Evolutionary conservation across 2,113 vertebrate species (phyloP), one percentile per base, ranked within the genome.

Genomic region (Columba livia): DNA sequence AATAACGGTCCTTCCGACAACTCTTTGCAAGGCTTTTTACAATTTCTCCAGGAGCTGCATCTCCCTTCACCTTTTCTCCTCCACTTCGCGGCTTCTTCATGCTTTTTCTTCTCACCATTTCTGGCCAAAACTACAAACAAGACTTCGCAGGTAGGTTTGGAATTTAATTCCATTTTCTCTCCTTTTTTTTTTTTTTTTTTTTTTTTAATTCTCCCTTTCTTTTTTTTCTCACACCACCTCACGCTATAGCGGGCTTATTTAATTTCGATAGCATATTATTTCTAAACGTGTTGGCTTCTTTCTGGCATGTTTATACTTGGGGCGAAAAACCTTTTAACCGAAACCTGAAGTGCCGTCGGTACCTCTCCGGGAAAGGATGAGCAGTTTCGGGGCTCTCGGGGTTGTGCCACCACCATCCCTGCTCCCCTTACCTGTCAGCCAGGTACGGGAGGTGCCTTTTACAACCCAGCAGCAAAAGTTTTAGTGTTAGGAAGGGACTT

Each of bases 1-100:
- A 99, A 99, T 99, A 99, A 98, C 99, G 99, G 98, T 99, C 98
- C 98, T 99, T 99, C 98, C 98, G 98, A 98, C 98, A 98, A 98
- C 98, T 98, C 98, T 98, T 98, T 98, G 98, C 98, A 98, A 99
- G 98, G 98, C 98, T 99, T 97, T 97, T 97, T 98, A 98, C 98
- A 98, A 98, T 98, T 98, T 98, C 98, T 98, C 97, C 98, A 98
- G 98, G 99, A 99, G 98, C 98, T 98, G 98, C 98, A 97, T 98
- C 97, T 97, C 97, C 97, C 98, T 97, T 96, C 97, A 97, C 97
- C 98, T 97, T 98, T 98, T 98, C 98, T 98, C 97, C 98, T 97
- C 97, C 98, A 98, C 97, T 98, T 98, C 98, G 97, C 98, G 98
- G 98, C 98, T 98, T 98, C 98, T 98, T 98, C 98, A 98, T 98